A percentile compares a stretch with the other conserved stretches of the same genome.
Evolutionary conservation across 2,888 invertebrate species (phyloP).

Genomic region (Caenorhabditis zanzibari): DNA sequence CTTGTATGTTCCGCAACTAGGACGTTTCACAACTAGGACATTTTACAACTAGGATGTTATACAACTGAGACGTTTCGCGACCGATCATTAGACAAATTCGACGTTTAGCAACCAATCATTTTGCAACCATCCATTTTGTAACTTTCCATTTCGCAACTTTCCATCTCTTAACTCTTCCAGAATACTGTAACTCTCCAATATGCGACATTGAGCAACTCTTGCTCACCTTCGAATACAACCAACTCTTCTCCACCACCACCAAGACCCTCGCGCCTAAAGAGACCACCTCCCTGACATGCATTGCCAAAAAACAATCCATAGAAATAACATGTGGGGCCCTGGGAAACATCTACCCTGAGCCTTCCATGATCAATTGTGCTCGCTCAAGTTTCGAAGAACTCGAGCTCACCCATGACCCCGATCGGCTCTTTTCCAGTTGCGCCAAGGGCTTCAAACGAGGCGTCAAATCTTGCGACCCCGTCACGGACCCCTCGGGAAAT

Average conservation of each 20-base stretch:
- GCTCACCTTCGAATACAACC: constrained; percentile 32
- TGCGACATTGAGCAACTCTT: constrained; percentile 30
- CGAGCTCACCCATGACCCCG: background rate
- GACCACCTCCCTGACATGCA: constrained; percentile 27
- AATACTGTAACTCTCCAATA: constrained; percentile 11
- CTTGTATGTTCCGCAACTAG: no score
- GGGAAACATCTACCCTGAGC: constrained; percentile 32
- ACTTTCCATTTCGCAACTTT: no score
- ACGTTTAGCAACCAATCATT: no score
- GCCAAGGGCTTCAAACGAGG: constrained; percentile 6
- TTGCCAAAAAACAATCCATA: constrained; percentile 1
- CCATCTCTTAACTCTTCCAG: constrained; percentile 4
- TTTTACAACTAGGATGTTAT: no score
- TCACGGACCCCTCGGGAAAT: background rate
- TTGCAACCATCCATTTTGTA: no score
- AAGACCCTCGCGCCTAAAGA: background rate
- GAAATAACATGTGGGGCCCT: constrained; percentile 34
- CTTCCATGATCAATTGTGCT: constrained; percentile 27
- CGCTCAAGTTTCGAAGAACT: background rate
- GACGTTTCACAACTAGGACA: no score
- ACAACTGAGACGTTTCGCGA: no score
- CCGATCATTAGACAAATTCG: no score
- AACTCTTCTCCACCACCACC: constrained; percentile 8
- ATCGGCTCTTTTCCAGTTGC: constrained; percentile 11
- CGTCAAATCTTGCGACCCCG: background rate